phyloP scores from a whole-genome alignment of 2,797 vertebrate genomes.

The Sebastes matsubarae region DNA sequence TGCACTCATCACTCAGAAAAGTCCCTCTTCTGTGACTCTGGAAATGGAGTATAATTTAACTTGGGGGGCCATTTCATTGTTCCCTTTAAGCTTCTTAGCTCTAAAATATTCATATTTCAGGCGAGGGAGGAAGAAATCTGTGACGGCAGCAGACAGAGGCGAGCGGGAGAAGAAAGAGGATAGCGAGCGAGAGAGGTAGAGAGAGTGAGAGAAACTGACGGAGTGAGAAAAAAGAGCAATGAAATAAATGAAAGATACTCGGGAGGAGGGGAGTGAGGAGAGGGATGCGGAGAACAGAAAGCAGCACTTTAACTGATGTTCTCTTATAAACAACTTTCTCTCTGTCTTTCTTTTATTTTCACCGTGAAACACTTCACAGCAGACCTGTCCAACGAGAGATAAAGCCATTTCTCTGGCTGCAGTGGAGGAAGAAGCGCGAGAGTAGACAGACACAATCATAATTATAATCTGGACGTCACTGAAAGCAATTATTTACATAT shows the following conservation, averaged over 20 bases:
- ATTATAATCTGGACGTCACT: slow-evolving; percentile 62
- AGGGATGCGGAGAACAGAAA: slow-evolving; percentile 44
- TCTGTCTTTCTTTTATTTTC: slow-evolving; percentile 51
- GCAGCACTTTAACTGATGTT: slow-evolving; percentile 69
- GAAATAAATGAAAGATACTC: slow-evolving; percentile 61
- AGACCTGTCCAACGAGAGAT: slow-evolving; percentile 56
- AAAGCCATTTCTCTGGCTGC: slow-evolving; percentile 36
- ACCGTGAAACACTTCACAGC: slow-evolving; percentile 47
- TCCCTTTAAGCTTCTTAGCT: slow-evolving; percentile 86
- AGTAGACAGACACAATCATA: slow-evolving; percentile 45
- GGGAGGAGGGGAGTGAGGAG: slow-evolving; percentile 23
- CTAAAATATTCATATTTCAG: slow-evolving; percentile 87
- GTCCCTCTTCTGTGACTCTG: slow-evolving; percentile 70
- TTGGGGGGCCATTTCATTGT: slow-evolving; percentile 83
- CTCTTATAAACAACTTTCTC: slow-evolving; percentile 65
- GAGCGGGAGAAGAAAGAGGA: slow-evolving; percentile 56
- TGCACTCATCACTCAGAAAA: slow-evolving; percentile 67
- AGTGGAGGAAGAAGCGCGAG: slow-evolving; percentile 9
- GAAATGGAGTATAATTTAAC: slow-evolving; percentile 84
- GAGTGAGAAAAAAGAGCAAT: slow-evolving; percentile 59
- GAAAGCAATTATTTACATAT: slow-evolving; percentile 66
- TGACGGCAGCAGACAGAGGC: slow-evolving; percentile 71
- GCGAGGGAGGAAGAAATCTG: slow-evolving; percentile 75
- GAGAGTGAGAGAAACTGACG: slow-evolving; percentile 49
- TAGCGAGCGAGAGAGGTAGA: slow-evolving; percentile 44